Evolutionary conservation across 2,888 invertebrate genomes (phyloP), one percentile per base, ranked within the genome.

Genomic region (Mesorhabditis belari): DNA sequence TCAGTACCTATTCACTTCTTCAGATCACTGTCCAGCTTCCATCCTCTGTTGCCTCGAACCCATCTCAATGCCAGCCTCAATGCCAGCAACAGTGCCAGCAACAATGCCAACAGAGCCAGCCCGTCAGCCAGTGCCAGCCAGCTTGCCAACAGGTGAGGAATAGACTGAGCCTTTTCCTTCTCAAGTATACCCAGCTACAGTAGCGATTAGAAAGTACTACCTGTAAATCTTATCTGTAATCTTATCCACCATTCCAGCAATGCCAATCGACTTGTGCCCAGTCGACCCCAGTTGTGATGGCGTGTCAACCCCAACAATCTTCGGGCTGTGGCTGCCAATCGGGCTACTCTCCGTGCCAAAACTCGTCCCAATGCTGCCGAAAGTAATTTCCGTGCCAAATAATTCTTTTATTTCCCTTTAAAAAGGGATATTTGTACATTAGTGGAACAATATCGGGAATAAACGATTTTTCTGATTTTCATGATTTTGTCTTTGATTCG

Each of bases 71-170:
- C 28, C 62, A 62, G 29, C 65, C 61, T 52, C 53, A 51, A 23
- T 62, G 62, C 50, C 62, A 65, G 52, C 62, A 62, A 50, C 65
- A 65, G 26, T 64, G 64, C 53, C 64, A 64, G 25, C 57, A 60
- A 1, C 51, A 59, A 19, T 61, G 61, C 51, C 58, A 57, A n/a
- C 60, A 60, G 25, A 56, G 57, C 19, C 63, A 63, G 44, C 63
- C 63, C 54, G 24, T 58, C 1, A 44, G 19, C 44, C 58, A 62
- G 52, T 60, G 61, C 61, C 27, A 28, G n/a, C 55, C 60, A 12
- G 50, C 57, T 26, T 64, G 64, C 57, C 29, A 61, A n/a, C 44
- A 35, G 44, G 44, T 35, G n/a, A 9, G 44, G 44, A 35, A n/a
- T 35, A 17, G 44, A 17, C 44, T n/a, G 1, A 17, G 1, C 44